Evolutionary conservation across 35 echinoderm and acorn worm genomes (phyloP), one percentile per base, ranked within the genome.

Genomic region (Heliocidaris tuberculata): DNA sequence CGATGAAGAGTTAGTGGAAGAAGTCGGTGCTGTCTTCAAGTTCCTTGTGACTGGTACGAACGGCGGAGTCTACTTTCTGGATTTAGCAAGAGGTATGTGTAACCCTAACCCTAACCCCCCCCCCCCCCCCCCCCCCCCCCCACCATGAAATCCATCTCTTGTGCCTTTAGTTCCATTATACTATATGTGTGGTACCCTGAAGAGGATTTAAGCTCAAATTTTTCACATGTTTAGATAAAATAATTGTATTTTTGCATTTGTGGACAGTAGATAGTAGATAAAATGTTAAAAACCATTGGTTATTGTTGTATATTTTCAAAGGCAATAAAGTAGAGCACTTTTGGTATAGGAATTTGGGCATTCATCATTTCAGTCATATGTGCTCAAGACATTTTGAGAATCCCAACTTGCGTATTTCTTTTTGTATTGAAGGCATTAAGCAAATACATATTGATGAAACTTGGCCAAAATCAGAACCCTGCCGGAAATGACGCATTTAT

Each of bases 1-100:
- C 5, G 90, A 96, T 85, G 94, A 94, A 71, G 32, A 94, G 9
- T 85, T 97, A 30, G 97, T 97, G 1, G 88, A 88, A 56, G 90
- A 96, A 49, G 85, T 97, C 29, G 95, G 91, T 19, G 97, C 97
- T 31, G 90, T 97, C 10, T 97, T 93, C 71, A 94, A 95, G n/a
- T 97, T 97, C 70, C 30, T 71, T 48, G 30, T 97, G 31, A 96
- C 90, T 13, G 97, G 97, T 59, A 71, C 93, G 4, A 94, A 93
- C 70, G 95, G 95, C 32, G 97, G 95, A 9, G 93, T 87, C 11
- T 97, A 93, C 48, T 97, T 59, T 71, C 90, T 97, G 29, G 93
- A 94, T 90, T 86, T 96, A n/a, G 60, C 50, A 42, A 94, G 60
- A 89, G 93, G 93, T 96, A 27, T 48, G 95, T 89, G n/a, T 6